Percentiles rank a stretch among this genome's conserved stretches.
phyloP scores from a whole-genome alignment of 2,113 vertebrate genomes.

The Nesoenas mayeri region DNA sequence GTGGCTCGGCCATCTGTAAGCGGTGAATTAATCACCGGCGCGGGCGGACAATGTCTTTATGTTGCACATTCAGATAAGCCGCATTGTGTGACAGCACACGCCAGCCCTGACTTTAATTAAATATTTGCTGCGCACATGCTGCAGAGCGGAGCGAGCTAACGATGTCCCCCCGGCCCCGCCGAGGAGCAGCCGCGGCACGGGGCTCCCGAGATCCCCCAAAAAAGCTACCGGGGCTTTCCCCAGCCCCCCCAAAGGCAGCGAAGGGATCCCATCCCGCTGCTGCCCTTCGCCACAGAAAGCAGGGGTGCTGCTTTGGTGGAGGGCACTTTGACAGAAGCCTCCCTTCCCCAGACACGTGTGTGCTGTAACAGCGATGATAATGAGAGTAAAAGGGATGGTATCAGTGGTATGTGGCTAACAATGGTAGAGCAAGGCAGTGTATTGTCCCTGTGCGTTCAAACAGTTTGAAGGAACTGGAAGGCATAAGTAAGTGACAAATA shows the following conservation, averaged over 20 bases:
- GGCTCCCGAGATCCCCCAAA: too few species aligned
- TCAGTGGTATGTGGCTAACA: neutral
- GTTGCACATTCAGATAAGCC: neutral
- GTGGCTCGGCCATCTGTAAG: neutral
- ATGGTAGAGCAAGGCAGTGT: neutral
- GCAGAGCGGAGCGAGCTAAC: neutral
- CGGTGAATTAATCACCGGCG: neutral
- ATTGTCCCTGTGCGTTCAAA: slow-evolving; percentile 42
- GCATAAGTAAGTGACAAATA: slow-evolving; percentile 68
- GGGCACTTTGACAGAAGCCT: neutral
- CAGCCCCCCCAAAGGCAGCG: neutral
- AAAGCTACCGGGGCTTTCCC: neutral
- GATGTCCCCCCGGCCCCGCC: neutral
- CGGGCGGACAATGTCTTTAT: neutral
- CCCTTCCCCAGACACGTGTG: neutral
- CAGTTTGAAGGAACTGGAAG: slow-evolving; percentile 71
- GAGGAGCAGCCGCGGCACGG: too few species aligned
- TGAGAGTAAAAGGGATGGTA: neutral
- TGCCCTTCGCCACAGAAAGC: neutral
- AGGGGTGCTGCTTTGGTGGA: neutral
- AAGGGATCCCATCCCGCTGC: neutral
- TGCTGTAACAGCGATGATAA: neutral
- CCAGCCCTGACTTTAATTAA: neutral
- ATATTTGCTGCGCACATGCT: neutral
- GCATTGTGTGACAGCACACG: neutral